Percentiles rank a stretch among this genome's conserved stretches.
Evolutionary conservation across 2,113 vertebrate species (phyloP).

Genomic region (Alces alces): DNA sequence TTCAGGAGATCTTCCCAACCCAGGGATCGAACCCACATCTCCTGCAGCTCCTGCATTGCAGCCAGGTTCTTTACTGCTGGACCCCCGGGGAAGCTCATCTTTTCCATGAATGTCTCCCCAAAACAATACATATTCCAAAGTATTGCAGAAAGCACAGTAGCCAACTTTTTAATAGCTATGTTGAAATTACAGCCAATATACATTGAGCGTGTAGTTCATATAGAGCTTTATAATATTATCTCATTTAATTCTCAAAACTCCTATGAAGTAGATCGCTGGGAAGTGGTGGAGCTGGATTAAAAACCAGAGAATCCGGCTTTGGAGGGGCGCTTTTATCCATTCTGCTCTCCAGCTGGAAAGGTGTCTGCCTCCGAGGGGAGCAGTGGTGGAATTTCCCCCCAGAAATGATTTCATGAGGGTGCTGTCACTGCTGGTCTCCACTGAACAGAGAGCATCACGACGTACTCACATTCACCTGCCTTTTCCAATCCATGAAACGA

Average conservation of each 20-base stretch:
- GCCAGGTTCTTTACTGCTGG: neutral
- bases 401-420: neutral
- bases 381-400: too few species aligned
- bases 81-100: neutral
- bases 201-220: neutral
- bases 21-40: accelerated
- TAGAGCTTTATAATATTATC: neutral
- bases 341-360: neutral
- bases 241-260: neutral
- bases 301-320: neutral
- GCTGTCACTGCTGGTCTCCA: neutral
- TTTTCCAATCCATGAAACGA: neutral
- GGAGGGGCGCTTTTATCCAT: neutral
- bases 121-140: neutral
- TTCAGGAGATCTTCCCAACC: neutral
- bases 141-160: neutral
- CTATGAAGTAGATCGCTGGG: neutral
- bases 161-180: neutral
- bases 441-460: neutral
- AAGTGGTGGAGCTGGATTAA: neutral
- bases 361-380: accelerated
- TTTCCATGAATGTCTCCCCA: neutral
- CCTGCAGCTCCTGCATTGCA: neutral
- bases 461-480: neutral
- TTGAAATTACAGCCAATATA: neutral